phyloP scores from a whole-genome alignment of 1,140 invertebrate genomes.

The Lasioglossum baleicum region DNA sequence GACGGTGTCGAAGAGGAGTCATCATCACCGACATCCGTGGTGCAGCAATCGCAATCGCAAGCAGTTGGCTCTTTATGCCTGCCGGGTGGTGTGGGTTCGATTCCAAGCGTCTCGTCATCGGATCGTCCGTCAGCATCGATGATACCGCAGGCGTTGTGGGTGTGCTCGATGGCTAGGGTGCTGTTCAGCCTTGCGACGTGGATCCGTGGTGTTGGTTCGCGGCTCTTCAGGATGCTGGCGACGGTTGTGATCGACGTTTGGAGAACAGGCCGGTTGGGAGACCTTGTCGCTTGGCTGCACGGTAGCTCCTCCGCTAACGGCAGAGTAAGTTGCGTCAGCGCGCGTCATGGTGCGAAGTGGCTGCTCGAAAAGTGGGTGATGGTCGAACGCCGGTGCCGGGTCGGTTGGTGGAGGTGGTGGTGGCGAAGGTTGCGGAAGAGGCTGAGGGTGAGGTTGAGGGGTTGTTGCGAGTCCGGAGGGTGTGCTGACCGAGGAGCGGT shows the following conservation, averaged over 20 bases:
- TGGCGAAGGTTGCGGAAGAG: constrained; percentile 53
- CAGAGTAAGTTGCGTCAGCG: not conserved
- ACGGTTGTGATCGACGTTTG: not conserved
- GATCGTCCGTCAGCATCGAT: constrained; percentile 19
- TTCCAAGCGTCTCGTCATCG: constrained; percentile 51
- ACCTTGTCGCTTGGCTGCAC: constrained; percentile 1
- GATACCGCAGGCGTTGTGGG: constrained; percentile 38
- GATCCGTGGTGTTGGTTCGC: not conserved
- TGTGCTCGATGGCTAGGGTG: constrained; percentile 33
- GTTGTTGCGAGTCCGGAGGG: not conserved
- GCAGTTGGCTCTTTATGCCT: constrained; percentile 65
- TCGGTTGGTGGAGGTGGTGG: constrained; percentile 50
- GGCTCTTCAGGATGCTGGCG: not conserved
- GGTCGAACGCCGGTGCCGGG: constrained; percentile 54
- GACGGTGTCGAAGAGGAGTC: not conserved
- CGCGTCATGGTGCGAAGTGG: constrained; percentile 27
- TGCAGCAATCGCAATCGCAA: constrained; percentile 41
- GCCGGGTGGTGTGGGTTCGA: constrained; percentile 63
- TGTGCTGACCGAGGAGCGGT: too few species aligned
- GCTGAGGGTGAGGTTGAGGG: constrained; percentile 14
- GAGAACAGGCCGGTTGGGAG: not conserved
- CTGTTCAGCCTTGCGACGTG: constrained; percentile 15
- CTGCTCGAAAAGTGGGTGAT: constrained; percentile 47
- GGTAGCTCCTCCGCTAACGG: not conserved
- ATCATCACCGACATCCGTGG: constrained; percentile 3